phyloP scores from a whole-genome alignment of 2,888 invertebrate genomes.

The Xanthia togata region DNA sequence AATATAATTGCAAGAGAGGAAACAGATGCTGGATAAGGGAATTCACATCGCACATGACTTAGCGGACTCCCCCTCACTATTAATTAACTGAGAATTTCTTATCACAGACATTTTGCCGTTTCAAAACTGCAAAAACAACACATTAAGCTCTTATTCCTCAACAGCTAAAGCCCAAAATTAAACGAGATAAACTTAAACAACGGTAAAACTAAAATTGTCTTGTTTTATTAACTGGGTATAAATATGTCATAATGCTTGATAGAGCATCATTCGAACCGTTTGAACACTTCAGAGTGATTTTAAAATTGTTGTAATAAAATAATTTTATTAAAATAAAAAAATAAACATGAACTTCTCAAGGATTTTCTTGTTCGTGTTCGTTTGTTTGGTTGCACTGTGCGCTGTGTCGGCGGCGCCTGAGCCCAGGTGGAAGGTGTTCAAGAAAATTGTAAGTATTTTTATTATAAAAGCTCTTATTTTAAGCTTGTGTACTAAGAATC shows the following conservation, averaged over 20 bases:
- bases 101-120: slow-evolving; percentile 34
- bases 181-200: neutral
- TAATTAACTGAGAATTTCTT: slow-evolving; percentile 42
- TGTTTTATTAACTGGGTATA: slow-evolving; percentile 45
- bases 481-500: no score
- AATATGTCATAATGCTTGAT: slow-evolving; percentile 36
- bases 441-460: slow-evolving; percentile 70
- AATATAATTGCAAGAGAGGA: slow-evolving; percentile 12
- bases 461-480: neutral
- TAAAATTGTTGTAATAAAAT: neutral
- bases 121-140: neutral
- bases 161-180: slow-evolving; percentile 15
- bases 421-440: slow-evolving; percentile 74
- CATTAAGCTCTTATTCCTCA: neutral
- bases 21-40: slow-evolving; percentile 52
- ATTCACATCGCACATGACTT: slow-evolving; percentile 54
- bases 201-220: slow-evolving; percentile 32
- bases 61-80: slow-evolving; percentile 24
- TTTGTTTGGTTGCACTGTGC: slow-evolving; percentile 63
- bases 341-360: slow-evolving; percentile 74
- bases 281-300: slow-evolving; percentile 20
- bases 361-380: slow-evolving; percentile 65
- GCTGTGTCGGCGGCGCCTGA: slow-evolving; percentile 71
- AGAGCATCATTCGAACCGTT: slow-evolving; percentile 56
- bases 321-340: slow-evolving; percentile 16